These are phyloP conservation scores for Apolygus lucorum DNA, from an alignment of 1,140 invertebrate genomes.

Conservation along the genomic window DNA sequence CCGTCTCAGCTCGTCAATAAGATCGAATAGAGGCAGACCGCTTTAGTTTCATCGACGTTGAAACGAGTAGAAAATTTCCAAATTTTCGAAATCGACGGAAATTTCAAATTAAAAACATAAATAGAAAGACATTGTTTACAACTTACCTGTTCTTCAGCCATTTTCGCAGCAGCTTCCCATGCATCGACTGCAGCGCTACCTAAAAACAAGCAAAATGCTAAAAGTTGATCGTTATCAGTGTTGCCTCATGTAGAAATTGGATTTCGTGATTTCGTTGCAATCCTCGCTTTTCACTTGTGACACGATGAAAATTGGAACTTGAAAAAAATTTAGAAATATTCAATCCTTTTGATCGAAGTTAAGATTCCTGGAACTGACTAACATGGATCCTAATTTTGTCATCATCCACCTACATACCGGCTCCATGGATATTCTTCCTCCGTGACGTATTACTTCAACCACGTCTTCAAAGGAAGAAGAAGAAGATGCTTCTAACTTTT, in stretches of 20 bases:
- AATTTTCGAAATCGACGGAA: background rate
- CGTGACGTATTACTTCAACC: too few species aligned
- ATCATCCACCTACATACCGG: background rate
- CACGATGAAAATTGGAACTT: too few species aligned
- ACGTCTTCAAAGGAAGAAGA: background rate
- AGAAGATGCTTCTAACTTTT: background rate
- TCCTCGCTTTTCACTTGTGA: too few species aligned
- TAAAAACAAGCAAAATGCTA: constrained; percentile 23
- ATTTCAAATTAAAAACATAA: background rate
- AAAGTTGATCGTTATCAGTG: background rate
- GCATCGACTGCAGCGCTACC: constrained; percentile 27
- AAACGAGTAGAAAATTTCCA: background rate
- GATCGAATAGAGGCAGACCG: too few species aligned
- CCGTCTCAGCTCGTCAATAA: too few species aligned
- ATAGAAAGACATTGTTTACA: constrained; percentile 35
- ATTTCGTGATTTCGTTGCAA: background rate
- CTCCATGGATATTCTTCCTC: background rate
- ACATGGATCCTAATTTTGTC: background rate
- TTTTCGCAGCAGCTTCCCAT: constrained; percentile 37
- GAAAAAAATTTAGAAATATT: too few species aligned
- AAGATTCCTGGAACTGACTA: too few species aligned
- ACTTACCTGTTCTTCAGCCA: constrained; percentile 54
- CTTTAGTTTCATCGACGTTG: too few species aligned
- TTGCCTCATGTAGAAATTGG: background rate
- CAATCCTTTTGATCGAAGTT: too few species aligned